These are phyloP conservation scores for Galeruca laticollis DNA, from an alignment of 2,888 invertebrate genomes.

Conservation along the genomic window DNA sequence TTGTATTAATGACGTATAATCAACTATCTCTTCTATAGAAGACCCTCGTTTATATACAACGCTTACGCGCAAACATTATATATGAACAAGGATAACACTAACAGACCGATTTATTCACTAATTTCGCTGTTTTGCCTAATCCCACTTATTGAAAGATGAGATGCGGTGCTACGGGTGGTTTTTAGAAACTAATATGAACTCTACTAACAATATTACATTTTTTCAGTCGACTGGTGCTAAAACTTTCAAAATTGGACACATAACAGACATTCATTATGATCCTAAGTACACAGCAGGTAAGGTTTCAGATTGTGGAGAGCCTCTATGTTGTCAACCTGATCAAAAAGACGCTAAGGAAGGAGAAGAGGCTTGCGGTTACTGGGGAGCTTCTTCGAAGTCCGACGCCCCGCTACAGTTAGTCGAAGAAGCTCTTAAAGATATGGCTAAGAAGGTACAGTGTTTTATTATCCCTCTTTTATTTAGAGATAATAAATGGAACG, in stretches of 20 bases:
- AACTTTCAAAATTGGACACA: slow-evolving; percentile 70
- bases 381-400: slow-evolving; percentile 63
- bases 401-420: slow-evolving; percentile 74
- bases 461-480: too few relatives aligned
- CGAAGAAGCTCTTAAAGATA: slow-evolving; percentile 58
- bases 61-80: too few relatives aligned
- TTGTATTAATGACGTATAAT: too few relatives aligned
- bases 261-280: slow-evolving; percentile 87
- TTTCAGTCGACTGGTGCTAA: slow-evolving; percentile 29
- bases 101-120: too few relatives aligned
- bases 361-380: slow-evolving; percentile 74
- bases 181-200: too few relatives aligned
- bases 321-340: slow-evolving; percentile 81
- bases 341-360: slow-evolving; percentile 65
- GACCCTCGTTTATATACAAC: too few relatives aligned
- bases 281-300: slow-evolving; percentile 77
- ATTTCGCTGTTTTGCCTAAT: too few relatives aligned
- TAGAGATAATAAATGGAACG: too few relatives aligned
- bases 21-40: too few relatives aligned
- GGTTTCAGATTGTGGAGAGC: slow-evolving; percentile 79
- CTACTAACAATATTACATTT: neutral
- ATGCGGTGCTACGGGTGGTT: too few relatives aligned
- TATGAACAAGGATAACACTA: too few relatives aligned
- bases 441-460: slow-evolving; percentile 40
- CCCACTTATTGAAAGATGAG: too few relatives aligned